These are phyloP conservation scores for Lepisosteus oculatus DNA, from an alignment of 2,113 vertebrate genomes.

Conservation along the genomic window DNA sequence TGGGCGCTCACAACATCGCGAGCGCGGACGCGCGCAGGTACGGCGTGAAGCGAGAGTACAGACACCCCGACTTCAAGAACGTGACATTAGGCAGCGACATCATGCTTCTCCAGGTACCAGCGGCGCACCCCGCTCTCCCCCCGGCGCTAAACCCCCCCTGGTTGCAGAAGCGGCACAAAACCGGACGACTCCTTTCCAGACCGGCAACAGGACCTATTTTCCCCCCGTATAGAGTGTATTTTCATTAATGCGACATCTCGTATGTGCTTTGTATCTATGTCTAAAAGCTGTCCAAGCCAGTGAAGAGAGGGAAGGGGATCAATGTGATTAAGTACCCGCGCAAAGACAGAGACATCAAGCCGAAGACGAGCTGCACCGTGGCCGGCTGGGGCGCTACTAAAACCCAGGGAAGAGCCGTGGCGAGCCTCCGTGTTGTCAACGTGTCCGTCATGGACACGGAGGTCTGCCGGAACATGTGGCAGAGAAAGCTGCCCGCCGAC, in stretches of 20 bases:
- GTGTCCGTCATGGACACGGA: slow-evolving; percentile 30
- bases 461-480: slow-evolving; percentile 25
- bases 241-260: too few species aligned
- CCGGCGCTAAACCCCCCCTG: too few species aligned
- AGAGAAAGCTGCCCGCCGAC: background rate
- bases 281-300: slow-evolving; percentile 45
- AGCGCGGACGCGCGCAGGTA: slow-evolving; percentile 11
- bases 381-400: slow-evolving; percentile 51
- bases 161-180: too few species aligned
- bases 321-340: slow-evolving; percentile 26
- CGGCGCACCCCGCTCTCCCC: too few species aligned
- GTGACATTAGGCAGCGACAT: slow-evolving; percentile 33
- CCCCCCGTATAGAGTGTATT: too few species aligned
- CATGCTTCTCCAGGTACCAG: slow-evolving; percentile 64
- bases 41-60: slow-evolving; percentile 20
- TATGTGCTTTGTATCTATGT: background rate
- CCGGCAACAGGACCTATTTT: background rate
- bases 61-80: background rate
- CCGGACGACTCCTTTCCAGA: too few species aligned
- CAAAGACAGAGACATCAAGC: slow-evolving; percentile 45
- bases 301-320: background rate
- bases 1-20: slow-evolving; percentile 54
- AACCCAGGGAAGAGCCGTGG: accelerated
- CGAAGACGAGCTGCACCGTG: slow-evolving; percentile 43
- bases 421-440: slow-evolving; percentile 29